Evolutionary conservation across 1,140 invertebrate species (phyloP).

Genomic region (Plodia interpunctella): DNA sequence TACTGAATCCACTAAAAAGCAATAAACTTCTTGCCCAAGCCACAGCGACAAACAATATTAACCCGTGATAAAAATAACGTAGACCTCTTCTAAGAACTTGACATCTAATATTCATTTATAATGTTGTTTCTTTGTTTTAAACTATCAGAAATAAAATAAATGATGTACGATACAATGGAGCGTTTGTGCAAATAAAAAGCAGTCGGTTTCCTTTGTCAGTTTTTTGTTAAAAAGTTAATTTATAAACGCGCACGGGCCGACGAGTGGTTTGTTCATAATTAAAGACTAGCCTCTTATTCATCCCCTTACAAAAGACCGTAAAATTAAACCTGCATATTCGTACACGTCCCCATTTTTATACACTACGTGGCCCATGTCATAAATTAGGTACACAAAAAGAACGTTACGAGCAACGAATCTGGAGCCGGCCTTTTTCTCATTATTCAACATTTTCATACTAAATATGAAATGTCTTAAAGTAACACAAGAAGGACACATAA

Average conservation of each 20-base stretch:
- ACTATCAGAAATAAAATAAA: conserved; percentile 9
- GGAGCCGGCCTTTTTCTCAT: conserved; percentile 39
- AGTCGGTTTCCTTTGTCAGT: conserved; percentile 20
- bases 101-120: no score
- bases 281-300: conserved; percentile 50
- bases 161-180: not conserved
- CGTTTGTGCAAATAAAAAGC: conserved; percentile 15
- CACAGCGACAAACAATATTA: no score
- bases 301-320: conserved; percentile 45
- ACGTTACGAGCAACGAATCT: conserved; percentile 38
- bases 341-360: conserved; percentile 48
- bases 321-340: conserved; percentile 54
- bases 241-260: conserved; percentile 15
- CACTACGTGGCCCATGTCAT: conserved; percentile 46
- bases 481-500: not conserved
- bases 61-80: no score
- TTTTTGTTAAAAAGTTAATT: conserved; percentile 33
- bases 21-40: no score
- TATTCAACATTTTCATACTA: conserved; percentile 36
- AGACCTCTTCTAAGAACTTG: no score
- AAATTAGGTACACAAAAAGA: conserved; percentile 56
- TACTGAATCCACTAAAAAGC: not conserved
- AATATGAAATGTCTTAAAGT: conserved; percentile 22
- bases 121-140: no score
- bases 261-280: conserved; percentile 43